Evolutionary conservation across 2,113 vertebrate species (phyloP), one percentile per base, ranked within the genome.

Genomic region (Egretta garzetta): DNA sequence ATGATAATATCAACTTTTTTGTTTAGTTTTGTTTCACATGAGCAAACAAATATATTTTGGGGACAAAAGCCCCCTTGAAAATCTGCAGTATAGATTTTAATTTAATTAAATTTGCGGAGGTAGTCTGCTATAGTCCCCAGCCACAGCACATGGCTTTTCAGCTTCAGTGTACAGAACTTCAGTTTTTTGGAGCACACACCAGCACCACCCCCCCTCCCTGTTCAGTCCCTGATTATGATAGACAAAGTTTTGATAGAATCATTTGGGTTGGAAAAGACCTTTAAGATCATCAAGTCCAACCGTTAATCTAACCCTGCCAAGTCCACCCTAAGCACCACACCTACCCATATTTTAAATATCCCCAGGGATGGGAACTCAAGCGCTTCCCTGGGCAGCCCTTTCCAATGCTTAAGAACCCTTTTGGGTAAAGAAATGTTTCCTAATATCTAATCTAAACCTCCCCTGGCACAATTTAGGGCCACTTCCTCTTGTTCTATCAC

Each of bases 1-100:
- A 45, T 85, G 81, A 91, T 80, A 56, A 39, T 35, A 90, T 63
- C 39, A 85, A 55, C 39, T 72, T 71, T 59, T 93, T 89, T 88
- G 71, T 86, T 92, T 86, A 56, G 33, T 33, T 90, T 94, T 88
- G 75, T 45, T 77, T 87, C 71, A 75, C 53, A 79, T 64, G 59
- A 80, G n/a, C 50, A 72, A 72, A 89, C 33, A 32, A 10, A 4
- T 26, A 8, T 41, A 55, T 92, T 94, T 72, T 24, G 27, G 50
- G 60, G n/a, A 53, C 10, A 58, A 45, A 75, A 80, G 63, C 1
- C 1, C 8, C 14, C 12, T 62, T 26, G 43, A 80, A 82, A 81
- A 26, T 39, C 37, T 76, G 32, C 45, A 59, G 84, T 96, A 64
- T 60, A 58, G 53, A 45, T 88, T 92, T 94, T 73, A 64, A 64